These are phyloP conservation scores for Scolopax bukidnonensis DNA, from an alignment of 2,797 vertebrate species.

Conservation along the genomic window DNA sequence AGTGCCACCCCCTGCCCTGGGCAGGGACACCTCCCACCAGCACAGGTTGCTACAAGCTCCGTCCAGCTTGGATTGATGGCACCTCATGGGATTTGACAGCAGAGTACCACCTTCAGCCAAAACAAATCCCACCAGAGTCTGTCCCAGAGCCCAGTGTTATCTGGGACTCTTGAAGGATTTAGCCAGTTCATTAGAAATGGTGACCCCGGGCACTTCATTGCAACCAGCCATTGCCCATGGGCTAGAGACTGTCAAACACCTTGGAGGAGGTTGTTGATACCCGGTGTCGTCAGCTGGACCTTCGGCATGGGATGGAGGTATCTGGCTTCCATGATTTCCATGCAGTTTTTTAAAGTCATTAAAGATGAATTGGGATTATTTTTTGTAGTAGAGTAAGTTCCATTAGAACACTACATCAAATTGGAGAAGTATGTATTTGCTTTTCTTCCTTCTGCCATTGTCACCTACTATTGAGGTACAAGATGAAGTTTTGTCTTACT, in stretches of 20 bases:
- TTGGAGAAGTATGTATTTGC: not conserved
- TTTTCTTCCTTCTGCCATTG: not conserved
- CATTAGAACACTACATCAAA: not conserved
- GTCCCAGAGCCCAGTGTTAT: not conserved
- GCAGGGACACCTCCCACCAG: not conserved
- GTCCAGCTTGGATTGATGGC: accelerated
- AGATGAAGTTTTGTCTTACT: slow-evolving; percentile 35
- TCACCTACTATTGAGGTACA: slow-evolving; percentile 18
- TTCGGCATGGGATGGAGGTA: not conserved
- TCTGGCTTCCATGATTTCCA: not conserved
- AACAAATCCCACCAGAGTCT: not conserved
- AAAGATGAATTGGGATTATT: not conserved
- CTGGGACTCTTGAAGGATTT: not conserved
- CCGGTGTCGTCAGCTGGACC: not conserved
- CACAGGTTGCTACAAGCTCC: not conserved
- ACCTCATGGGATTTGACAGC: not conserved
- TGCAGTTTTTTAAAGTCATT: not conserved
- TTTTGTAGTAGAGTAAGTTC: not conserved
- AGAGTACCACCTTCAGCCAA: not conserved
- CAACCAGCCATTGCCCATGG: not conserved
- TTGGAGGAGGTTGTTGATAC: not conserved
- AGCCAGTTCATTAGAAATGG: not conserved
- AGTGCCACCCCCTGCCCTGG: not conserved
- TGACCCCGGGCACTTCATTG: not conserved
- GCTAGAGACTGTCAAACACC: accelerated